Evolutionary conservation across 2,797 vertebrate genomes (phyloP), one percentile per base, ranked within the genome.

Genomic region (Cyprinella venusta): DNA sequence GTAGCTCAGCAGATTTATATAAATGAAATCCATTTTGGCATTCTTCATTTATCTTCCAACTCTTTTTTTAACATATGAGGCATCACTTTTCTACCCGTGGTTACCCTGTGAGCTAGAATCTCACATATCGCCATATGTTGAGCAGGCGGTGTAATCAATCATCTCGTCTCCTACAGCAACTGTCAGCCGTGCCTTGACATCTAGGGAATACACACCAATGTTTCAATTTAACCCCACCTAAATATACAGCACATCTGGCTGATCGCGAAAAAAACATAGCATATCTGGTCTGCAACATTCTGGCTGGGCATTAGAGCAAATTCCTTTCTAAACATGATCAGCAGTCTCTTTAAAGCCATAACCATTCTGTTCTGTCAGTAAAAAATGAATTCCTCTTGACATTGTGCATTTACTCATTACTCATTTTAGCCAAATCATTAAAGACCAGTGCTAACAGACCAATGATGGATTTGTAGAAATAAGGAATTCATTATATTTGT

Each of bases 121-220:
- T 85, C 88, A 88, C 84, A 87, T 85, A 36, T 45, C 45, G 77
- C 88, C 88, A 86, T 89, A 88, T 88, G 83, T 82, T 79, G 67
- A 75, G 86, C 61, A 61, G 48, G 59, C 61, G 56, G 48, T 82
- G 90, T 86, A 86, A 94, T 94, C 91, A 90, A 94, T 94, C 92
- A 92, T 91, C 84, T 86, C 76, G 72, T 93, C 89, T 94, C 90
- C 90, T 88, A 88, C 92, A 89, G 91, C 91, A 92, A 93, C 91
- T 91, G 91, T 92, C 90, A 91, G 83, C 81, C 78, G 40, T 81
- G 86, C 88, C 68, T 85, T 30, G 82, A 83, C 79, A 89, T 88
- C 87, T 33, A 81, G 64, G 86, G 89, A 88, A 92, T 90, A 63
- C 89, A 84, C 50, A 81, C 86, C 90, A 85, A 91, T 94, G 90